phyloP scores from a whole-genome alignment of 2,113 vertebrate genomes.

The Neotoma lepida region DNA sequence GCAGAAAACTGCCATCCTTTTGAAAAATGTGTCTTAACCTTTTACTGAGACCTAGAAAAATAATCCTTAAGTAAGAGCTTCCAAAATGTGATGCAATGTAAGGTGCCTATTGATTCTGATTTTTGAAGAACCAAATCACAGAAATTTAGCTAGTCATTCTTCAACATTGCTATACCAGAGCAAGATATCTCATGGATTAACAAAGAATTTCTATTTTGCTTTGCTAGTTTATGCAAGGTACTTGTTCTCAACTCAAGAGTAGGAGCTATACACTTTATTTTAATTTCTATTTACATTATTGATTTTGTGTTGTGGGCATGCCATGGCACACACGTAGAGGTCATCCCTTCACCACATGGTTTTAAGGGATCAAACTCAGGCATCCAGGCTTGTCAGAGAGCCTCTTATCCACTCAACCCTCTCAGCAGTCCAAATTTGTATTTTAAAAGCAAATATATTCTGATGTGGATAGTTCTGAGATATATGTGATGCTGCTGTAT shows the following conservation, averaged over 20 bases:
- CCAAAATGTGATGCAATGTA: not conserved
- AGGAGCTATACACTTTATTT: not conserved
- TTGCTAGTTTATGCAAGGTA: not conserved
- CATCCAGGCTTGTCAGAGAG: not conserved
- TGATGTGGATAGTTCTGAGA: not conserved
- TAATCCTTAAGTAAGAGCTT: not conserved
- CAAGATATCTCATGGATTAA: not conserved
- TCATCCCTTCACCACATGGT: not conserved
- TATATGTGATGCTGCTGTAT: not conserved
- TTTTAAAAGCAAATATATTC: slow-evolving; percentile 12
- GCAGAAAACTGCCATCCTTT: not conserved
- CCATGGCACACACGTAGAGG: not conserved
- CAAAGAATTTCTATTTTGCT: not conserved
- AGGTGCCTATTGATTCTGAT: not conserved
- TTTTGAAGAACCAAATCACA: not conserved
- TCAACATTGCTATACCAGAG: not conserved
- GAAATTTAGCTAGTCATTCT: not conserved
- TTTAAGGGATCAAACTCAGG: not conserved
- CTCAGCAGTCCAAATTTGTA: not conserved
- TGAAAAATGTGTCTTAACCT: not conserved
- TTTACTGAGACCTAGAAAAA: not conserved
- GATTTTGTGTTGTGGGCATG: not conserved
- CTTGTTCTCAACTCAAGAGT: not conserved
- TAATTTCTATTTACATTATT: not conserved
- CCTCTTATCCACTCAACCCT: not conserved